Percentiles rank a stretch among this genome's conserved stretches.
phyloP scores from a whole-genome alignment of 2,888 invertebrate species.

The Brenthis daphne region DNA sequence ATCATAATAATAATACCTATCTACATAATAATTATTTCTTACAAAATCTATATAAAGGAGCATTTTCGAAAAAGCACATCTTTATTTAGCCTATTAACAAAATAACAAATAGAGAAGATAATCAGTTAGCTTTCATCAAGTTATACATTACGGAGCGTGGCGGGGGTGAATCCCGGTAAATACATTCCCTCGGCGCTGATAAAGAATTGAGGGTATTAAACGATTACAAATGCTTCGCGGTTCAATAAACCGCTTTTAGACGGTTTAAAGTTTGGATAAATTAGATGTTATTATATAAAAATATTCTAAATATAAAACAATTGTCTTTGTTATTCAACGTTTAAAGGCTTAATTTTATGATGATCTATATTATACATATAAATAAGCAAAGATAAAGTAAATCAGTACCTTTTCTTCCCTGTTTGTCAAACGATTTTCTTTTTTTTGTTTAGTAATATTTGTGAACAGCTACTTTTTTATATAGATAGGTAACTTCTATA shows the following conservation, averaged over 20 bases:
- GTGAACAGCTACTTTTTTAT: too few relatives aligned
- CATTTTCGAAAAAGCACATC: background rate
- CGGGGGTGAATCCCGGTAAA: constrained; percentile 61
- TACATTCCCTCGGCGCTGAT: constrained; percentile 69
- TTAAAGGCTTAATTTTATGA: background rate
- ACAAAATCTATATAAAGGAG: too few relatives aligned
- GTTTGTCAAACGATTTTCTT: too few relatives aligned
- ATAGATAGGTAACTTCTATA: too few relatives aligned
- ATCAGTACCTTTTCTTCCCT: too few relatives aligned
- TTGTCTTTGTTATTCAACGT: background rate
- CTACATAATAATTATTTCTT: too few relatives aligned
- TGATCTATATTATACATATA: too few relatives aligned
- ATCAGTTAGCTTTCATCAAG: constrained; percentile 72
- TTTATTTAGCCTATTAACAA: constrained; percentile 20
- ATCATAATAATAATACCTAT: too few relatives aligned
- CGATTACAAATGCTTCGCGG: constrained; percentile 82
- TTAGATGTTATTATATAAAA: constrained; percentile 53
- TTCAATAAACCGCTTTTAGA: constrained; percentile 77
- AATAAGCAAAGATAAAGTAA: too few relatives aligned
- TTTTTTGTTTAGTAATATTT: too few relatives aligned
- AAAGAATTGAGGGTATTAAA: constrained; percentile 83
- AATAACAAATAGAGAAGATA: constrained; percentile 35
- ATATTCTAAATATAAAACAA: background rate
- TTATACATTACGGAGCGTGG: constrained; percentile 62
- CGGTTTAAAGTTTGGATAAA: constrained; percentile 72